Percentiles rank a stretch among this genome's conserved stretches.
Evolutionary conservation across 2,113 vertebrate genomes (phyloP).

Genomic region (Pitta sordida): DNA sequence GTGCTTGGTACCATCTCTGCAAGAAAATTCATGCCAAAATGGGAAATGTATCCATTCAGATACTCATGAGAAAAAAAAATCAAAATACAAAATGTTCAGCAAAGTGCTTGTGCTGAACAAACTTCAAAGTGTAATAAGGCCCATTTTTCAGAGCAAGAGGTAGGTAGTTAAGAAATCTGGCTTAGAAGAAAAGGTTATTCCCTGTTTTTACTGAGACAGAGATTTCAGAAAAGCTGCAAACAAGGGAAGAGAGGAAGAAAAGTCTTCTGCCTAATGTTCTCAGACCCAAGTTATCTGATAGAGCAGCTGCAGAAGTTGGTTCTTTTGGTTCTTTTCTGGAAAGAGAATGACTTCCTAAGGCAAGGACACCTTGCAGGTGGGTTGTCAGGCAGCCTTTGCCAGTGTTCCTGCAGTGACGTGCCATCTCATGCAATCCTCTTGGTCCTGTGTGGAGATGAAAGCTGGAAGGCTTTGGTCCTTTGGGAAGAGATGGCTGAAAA

Average conservation of each 20-base stretch:
- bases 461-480: background rate
- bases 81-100: background rate
- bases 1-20: background rate
- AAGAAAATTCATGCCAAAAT: background rate
- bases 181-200: background rate
- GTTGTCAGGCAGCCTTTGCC: background rate
- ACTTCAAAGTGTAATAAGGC: background rate
- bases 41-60: rapidly evolving
- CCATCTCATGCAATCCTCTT: background rate
- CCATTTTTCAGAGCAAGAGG: background rate
- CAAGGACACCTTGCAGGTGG: background rate
- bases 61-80: background rate
- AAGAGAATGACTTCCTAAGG: background rate
- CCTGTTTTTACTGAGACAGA: background rate
- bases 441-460: background rate
- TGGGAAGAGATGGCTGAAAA: background rate
- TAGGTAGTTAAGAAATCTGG: background rate
- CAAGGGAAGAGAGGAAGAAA: background rate
- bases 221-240: background rate
- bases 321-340: background rate
- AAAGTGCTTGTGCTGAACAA: background rate
- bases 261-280: background rate
- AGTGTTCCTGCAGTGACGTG: background rate
- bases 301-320: background rate
- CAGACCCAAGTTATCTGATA: background rate